Conservation (phyloP, 2,888 invertebrate genomes). For the Icerya purchasi region DNA sequence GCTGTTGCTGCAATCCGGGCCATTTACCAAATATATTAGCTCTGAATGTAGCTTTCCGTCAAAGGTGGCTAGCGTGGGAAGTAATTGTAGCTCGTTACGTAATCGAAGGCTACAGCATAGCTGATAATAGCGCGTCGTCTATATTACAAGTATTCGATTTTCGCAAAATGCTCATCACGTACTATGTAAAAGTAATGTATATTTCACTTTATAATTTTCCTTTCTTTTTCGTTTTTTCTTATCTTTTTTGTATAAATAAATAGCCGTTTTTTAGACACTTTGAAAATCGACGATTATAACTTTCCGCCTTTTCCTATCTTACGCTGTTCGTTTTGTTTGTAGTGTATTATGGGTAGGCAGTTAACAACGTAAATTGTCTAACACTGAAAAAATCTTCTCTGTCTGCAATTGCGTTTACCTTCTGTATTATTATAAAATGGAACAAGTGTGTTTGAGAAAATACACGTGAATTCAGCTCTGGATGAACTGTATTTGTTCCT, state of each 20-base stretch:
- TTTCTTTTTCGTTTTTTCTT: not conserved
- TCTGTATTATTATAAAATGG: too few relatives aligned
- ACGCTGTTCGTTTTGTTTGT: too few relatives aligned
- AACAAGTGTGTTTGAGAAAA: too few relatives aligned
- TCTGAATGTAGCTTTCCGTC: constrained; percentile 90
- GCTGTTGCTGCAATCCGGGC: constrained; percentile 79
- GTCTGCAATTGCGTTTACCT: too few relatives aligned
- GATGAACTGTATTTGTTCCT: too few relatives aligned
- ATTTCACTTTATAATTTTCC: not conserved
- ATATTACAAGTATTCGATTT: constrained; percentile 97
- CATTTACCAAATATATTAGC: constrained; percentile 73
- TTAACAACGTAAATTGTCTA: too few relatives aligned
- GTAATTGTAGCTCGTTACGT: constrained; percentile 90
- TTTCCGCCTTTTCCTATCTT: too few relatives aligned
- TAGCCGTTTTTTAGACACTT: too few relatives aligned
- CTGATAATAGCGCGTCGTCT: constrained; percentile 89
- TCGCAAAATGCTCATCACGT: constrained; percentile 84
- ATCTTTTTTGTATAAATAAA: not conserved
- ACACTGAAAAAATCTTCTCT: too few relatives aligned
- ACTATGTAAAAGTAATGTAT: constrained; percentile 90
- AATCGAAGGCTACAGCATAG: constrained; percentile 93
- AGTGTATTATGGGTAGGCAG: too few relatives aligned
- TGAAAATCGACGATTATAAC: constrained; percentile 13
- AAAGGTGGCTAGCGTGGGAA: constrained; percentile 96
- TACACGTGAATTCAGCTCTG: too few relatives aligned